phyloP scores from a whole-genome alignment of 2,113 vertebrate genomes.

The Poeciliopsis retropinna region DNA sequence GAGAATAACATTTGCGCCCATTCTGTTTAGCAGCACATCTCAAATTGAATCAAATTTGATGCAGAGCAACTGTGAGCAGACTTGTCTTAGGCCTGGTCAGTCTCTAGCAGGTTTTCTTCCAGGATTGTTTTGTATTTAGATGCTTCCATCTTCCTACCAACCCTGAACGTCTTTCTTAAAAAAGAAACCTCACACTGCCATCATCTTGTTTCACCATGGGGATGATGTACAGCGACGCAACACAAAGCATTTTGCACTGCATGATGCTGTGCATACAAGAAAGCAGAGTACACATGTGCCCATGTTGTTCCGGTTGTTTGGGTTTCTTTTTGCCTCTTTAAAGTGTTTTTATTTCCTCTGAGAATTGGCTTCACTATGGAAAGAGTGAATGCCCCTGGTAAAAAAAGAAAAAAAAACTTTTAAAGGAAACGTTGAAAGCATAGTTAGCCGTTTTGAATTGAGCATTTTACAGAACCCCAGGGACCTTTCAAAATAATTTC shows the following conservation, averaged over 20 bases:
- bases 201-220: too few species aligned
- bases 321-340: constrained; percentile 25
- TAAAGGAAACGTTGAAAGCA: neutral
- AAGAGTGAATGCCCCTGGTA: neutral
- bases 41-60: neutral
- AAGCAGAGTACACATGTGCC: constrained; percentile 4
- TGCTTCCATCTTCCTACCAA: neutral
- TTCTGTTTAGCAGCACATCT: neutral
- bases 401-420: neutral
- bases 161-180: neutral
- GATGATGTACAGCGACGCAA: too few species aligned
- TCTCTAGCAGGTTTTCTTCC: neutral
- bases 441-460: constrained; percentile 6
- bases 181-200: too few species aligned
- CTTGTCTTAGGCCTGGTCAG: neutral
- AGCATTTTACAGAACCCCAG: neutral
- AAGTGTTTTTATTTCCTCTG: constrained; percentile 17
- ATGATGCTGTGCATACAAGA: neutral
- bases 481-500: too few species aligned
- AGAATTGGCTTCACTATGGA: constrained; percentile 14
- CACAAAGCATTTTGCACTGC: too few species aligned
- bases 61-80: neutral
- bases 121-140: neutral
- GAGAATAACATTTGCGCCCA: neutral
- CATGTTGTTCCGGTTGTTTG: neutral